A percentile compares a stretch with the other conserved stretches of the same genome.
phyloP scores from a whole-genome alignment of 2,888 invertebrate species.

The Oasisia sp. region DNA sequence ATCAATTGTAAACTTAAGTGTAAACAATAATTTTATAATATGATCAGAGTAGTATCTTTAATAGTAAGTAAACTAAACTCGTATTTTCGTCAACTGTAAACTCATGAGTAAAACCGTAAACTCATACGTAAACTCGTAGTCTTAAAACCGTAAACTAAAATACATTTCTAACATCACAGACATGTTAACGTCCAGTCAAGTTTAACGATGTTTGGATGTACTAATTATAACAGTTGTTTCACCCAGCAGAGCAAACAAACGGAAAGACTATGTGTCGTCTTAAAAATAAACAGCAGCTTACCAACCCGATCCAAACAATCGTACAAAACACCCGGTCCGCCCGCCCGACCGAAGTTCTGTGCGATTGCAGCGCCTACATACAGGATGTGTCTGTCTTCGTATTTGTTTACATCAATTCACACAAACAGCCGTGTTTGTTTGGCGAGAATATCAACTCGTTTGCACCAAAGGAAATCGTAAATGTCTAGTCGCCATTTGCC shows the following conservation, averaged over 20 bases:
- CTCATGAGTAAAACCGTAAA: too few species aligned
- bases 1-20: too few species aligned
- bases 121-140: too few species aligned
- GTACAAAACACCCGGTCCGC: not conserved
- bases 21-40: too few species aligned
- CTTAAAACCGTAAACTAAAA: too few species aligned
- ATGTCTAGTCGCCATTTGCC: conserved; percentile 3
- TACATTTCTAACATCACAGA: too few species aligned
- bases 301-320: not conserved
- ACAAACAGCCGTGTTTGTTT: not conserved
- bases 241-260: not conserved
- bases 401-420: not conserved
- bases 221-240: not conserved
- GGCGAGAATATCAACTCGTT: not conserved
- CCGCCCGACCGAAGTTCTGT: not conserved
- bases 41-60: too few species aligned
- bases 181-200: too few species aligned
- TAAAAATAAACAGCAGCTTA: too few species aligned
- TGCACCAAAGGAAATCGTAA: not conserved
- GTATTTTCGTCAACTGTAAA: too few species aligned
- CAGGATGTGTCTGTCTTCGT: not conserved
- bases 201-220: not conserved
- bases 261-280: not conserved
- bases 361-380: not conserved
- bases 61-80: too few species aligned